Conservation (phyloP, 2,888 invertebrate genomes). For the Pollenia griseotomentosa region DNA sequence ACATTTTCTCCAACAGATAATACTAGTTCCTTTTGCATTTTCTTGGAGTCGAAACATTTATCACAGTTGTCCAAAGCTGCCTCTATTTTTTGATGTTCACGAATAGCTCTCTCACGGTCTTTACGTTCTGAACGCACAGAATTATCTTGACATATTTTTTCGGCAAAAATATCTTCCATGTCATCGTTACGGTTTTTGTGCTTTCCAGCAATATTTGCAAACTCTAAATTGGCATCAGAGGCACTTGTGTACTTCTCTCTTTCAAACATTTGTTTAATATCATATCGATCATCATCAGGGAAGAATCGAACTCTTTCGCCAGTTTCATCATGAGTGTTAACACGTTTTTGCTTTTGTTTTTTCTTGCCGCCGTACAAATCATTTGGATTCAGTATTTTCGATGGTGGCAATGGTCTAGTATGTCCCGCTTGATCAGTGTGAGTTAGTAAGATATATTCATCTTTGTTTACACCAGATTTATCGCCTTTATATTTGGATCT, state of each 20-base stretch:
- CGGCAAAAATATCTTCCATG: slow-evolving; percentile 93
- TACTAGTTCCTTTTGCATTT: slow-evolving; percentile 93
- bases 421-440: slow-evolving; percentile 88
- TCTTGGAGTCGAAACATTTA: slow-evolving; percentile 92
- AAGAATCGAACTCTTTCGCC: slow-evolving; percentile 93
- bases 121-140: slow-evolving; percentile 87
- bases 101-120: slow-evolving; percentile 88
- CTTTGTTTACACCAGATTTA: slow-evolving; percentile 68
- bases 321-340: slow-evolving; percentile 90
- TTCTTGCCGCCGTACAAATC: slow-evolving; percentile 76
- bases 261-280: slow-evolving; percentile 93
- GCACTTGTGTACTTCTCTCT: slow-evolving; percentile 92
- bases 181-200: slow-evolving; percentile 88
- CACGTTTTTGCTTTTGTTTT: slow-evolving; percentile 81
- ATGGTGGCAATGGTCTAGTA: slow-evolving; percentile 86
- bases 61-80: slow-evolving; percentile 88
- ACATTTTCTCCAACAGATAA: slow-evolving; percentile 92
- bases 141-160: slow-evolving; percentile 89
- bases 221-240: slow-evolving; percentile 92
- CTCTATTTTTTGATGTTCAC: slow-evolving; percentile 89
- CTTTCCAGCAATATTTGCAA: slow-evolving; percentile 90
- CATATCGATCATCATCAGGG: slow-evolving; percentile 94
- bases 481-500: slow-evolving; percentile 9
- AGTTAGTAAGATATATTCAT: slow-evolving; percentile 88
- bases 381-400: slow-evolving; percentile 68